These are phyloP conservation scores for Poecilobothrus nobilitatus DNA, from an alignment of 2,888 invertebrate species.

Conservation along the genomic window DNA sequence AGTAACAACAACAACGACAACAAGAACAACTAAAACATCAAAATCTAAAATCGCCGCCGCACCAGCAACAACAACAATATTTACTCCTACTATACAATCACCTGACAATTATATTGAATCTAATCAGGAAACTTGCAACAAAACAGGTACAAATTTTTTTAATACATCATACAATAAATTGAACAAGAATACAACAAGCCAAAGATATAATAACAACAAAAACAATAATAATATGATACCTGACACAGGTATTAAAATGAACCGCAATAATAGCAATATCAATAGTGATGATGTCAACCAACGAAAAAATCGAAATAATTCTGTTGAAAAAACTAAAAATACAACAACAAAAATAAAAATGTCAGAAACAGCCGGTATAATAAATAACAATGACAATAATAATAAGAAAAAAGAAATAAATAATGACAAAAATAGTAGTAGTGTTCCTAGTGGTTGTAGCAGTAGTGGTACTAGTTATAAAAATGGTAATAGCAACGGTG, in stretches of 20 bases:
- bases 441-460: too few species aligned
- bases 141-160: neutral
- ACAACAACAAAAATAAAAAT: neutral
- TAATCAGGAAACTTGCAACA: neutral
- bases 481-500: too few species aligned
- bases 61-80: too few species aligned
- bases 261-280: neutral
- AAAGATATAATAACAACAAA: too few species aligned
- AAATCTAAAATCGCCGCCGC: too few species aligned
- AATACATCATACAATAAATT: neutral
- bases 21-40: too few species aligned
- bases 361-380: neutral
- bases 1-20: too few species aligned
- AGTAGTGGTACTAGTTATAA: too few species aligned
- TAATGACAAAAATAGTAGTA: too few species aligned
- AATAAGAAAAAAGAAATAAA: neutral
- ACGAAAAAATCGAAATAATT: neutral
- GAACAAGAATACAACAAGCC: too few species aligned
- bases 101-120: neutral
- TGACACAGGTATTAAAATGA: constrained; percentile 1
- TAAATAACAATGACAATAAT: neutral
- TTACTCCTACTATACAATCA: too few species aligned
- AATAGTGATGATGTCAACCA: neutral
- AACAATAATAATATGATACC: neutral
- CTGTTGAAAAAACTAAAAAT: neutral